Percentiles rank a stretch among this genome's conserved stretches.
These are phyloP conservation scores for Drosophila neonasuta DNA, from an alignment of 2,888 invertebrate genomes.

Conservation along the genomic window DNA sequence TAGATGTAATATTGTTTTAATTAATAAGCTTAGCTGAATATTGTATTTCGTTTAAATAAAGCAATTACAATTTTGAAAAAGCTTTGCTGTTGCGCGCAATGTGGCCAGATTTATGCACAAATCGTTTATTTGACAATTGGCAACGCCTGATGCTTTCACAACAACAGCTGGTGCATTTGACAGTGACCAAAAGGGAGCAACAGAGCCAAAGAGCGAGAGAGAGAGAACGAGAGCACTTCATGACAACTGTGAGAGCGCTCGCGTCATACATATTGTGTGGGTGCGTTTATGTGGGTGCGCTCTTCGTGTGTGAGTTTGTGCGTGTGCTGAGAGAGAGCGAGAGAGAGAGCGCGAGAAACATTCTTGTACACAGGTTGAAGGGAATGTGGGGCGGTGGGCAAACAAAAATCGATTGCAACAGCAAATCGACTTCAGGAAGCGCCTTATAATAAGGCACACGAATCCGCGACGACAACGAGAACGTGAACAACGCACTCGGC, in stretches of 20 bases:
- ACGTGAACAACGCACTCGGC: conserved; percentile 51
- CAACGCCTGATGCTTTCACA: conserved; percentile 32
- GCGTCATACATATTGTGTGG: conserved; percentile 52
- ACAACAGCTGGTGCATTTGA: conserved; percentile 33
- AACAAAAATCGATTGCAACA: conserved; percentile 65
- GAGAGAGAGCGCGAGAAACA: neutral
- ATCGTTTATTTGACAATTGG: conserved; percentile 26
- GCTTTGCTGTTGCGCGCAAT: conserved; percentile 4
- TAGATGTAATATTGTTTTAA: conserved; percentile 48
- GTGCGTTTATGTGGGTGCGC: conserved; percentile 26
- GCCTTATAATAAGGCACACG: conserved; percentile 52
- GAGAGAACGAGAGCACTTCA: conserved; percentile 1
- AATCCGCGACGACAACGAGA: conserved; percentile 46
- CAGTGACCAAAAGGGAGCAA: conserved; percentile 13
- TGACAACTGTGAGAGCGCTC: conserved; percentile 15
- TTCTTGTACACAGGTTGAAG: conserved; percentile 14
- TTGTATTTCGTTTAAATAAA: conserved; percentile 61
- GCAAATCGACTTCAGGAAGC: conserved; percentile 61
- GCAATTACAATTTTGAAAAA: conserved; percentile 44
- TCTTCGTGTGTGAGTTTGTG: conserved; percentile 3
- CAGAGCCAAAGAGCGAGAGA: conserved; percentile 1
- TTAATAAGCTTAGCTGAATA: conserved; percentile 55
- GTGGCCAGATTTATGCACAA: conserved; percentile 21
- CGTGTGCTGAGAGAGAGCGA: neutral
- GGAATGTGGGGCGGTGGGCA: conserved; percentile 29